Conservation (phyloP, 64 coral and sea anemone genomes). For the Montipora sp. region DNA sequence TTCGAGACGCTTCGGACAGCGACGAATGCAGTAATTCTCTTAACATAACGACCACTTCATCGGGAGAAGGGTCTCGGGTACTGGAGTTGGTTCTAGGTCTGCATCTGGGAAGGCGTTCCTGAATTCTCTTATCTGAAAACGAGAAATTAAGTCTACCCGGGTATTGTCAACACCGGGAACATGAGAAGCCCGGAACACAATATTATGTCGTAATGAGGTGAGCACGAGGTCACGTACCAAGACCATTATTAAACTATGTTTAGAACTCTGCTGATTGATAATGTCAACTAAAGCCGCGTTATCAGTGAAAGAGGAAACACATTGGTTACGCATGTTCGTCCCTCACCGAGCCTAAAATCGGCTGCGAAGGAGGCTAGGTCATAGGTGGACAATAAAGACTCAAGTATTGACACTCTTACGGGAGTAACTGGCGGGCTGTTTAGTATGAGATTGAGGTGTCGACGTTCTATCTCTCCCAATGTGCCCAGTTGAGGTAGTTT, state of each 20-base stretch:
- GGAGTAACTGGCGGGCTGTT: too few species aligned
- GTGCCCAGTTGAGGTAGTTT: too few species aligned
- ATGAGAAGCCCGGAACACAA: not conserved
- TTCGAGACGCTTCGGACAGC: not conserved
- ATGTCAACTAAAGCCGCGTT: not conserved
- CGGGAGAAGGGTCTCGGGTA: not conserved
- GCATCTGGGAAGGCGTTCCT: not conserved
- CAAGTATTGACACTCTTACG: too few species aligned
- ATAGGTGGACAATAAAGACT: not conserved
- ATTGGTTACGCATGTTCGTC: not conserved
- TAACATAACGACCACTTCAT: not conserved
- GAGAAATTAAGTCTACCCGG: not conserved
- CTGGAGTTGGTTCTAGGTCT: not conserved
- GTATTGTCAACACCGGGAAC: not conserved
- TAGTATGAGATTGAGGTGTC: too few species aligned
- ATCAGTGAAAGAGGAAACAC: not conserved
- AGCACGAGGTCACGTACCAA: not conserved
- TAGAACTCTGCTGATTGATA: not conserved
- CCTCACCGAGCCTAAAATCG: not conserved
- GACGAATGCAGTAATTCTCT: not conserved
- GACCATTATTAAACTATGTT: not conserved
- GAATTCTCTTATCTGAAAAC: not conserved
- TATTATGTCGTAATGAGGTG: not conserved
- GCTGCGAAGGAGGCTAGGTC: not conserved
- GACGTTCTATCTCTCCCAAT: not conserved